Conservation (phyloP, 2,888 invertebrate species). For the Heliconius ethilla region DNA sequence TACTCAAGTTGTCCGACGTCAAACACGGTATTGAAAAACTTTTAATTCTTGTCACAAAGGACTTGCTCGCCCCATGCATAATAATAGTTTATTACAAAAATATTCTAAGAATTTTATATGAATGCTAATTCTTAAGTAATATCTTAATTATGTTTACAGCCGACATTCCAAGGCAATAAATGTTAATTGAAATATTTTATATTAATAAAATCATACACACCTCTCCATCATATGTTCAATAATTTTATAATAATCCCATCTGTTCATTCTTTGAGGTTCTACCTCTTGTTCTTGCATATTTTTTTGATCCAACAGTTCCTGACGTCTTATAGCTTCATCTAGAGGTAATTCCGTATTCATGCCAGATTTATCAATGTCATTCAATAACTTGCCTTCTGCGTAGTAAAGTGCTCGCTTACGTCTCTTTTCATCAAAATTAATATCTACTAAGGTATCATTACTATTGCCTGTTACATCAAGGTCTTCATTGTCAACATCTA, state of each 20-base stretch:
- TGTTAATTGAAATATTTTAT: too few species aligned
- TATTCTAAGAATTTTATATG: constrained; percentile 1
- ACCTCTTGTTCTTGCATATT: constrained; percentile 53
- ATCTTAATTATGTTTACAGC: not conserved
- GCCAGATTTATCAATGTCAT: constrained; percentile 49
- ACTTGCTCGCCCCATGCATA: constrained; percentile 23
- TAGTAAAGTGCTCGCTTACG: constrained; percentile 61
- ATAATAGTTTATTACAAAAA: constrained; percentile 28
- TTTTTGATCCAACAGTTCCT: constrained; percentile 73
- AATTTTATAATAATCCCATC: constrained; percentile 86
- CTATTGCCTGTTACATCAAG: constrained; percentile 50
- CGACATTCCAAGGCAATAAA: too few species aligned
- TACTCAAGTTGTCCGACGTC: constrained; percentile 41
- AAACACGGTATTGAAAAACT: constrained; percentile 42
- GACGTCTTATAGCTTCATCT: constrained; percentile 74
- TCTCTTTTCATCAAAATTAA: constrained; percentile 68
- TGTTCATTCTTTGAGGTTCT: constrained; percentile 73
- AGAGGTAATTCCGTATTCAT: constrained; percentile 62
- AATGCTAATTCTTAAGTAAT: not conserved
- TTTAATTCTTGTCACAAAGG: constrained; percentile 39
- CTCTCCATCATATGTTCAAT: constrained; percentile 82
- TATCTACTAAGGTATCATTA: constrained; percentile 70
- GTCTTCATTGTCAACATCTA: constrained; percentile 46
- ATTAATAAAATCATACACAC: constrained; percentile 59
- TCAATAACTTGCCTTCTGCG: constrained; percentile 65